Base-by-base conservation (phyloP, 2,797 vertebrate genomes). In the Tarsius wallacei region DNA sequence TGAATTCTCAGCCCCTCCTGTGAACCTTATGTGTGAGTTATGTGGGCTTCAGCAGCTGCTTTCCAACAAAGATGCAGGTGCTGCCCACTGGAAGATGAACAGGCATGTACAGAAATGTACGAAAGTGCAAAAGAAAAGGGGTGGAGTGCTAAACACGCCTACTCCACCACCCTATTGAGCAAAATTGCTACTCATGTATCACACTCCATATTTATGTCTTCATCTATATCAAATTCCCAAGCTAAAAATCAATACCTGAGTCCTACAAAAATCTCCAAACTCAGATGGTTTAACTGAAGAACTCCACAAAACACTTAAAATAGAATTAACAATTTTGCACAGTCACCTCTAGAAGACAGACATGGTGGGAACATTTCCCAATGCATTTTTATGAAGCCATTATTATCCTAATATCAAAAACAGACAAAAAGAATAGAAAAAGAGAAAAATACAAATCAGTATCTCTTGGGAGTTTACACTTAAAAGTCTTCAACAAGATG, bases 151-250 rank as follows among this genome's bases (percentile, higher is more conserved):
- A 9, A 42, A 24, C 14, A 5, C 5, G 4, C 17, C 64, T 64
- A 28, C 15, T 17, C 51, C 6, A 2, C 19, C 61, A 78, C 17
- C 2, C 5, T 55, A 33, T 16, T 47, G 24, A 15, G 42, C 12
- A 78, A 47, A 61, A 87, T 28, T 26, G 14, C 14, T 61, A 24
- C 59, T 87, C 15, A 10, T 19, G 2, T 55, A 42, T 76, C 13
- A 83, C 14, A 24, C 11, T 42, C 26, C 13, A 81, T 7, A 55
- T 24, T 1, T 31, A 24, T 70, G 16, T 59, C 22, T 64, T 53
- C 10, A 47, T 91, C 82, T 95, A 47, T 66, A 22, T 64, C n/a
- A 91, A 86, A 71, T 28, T 19, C 22, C 47, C 61, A 64, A 81
- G 59, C 49, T 51, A 57, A 91, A 76, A 71, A n/a, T 76, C 7